Conservation (phyloP, 2,113 vertebrate species). For the Synodontis membranacea region DNA sequence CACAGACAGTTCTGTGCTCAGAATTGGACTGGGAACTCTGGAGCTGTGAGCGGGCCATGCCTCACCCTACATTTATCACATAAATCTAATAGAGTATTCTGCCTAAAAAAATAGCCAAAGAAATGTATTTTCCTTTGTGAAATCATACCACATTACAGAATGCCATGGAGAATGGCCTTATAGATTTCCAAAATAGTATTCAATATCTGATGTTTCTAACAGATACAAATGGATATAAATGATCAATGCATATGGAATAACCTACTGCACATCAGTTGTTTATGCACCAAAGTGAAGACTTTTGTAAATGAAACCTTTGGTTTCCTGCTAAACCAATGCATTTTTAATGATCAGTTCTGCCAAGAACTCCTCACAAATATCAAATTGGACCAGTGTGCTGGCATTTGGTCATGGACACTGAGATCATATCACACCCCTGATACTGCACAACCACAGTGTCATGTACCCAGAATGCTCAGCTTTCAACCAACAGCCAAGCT, state of each 20-base stretch:
- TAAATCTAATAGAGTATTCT: not conserved
- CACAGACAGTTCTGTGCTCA: not conserved
- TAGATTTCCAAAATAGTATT: not conserved
- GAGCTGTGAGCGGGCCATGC: not conserved
- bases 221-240: not conserved
- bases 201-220: not conserved
- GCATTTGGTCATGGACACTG: conserved; percentile 37
- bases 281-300: not conserved
- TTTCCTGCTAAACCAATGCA: conserved; percentile 24
- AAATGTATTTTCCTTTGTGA: not conserved
- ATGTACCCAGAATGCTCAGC: not conserved
- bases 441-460: not conserved
- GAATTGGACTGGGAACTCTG: not conserved
- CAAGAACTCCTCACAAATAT: conserved; percentile 46
- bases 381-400: conserved; percentile 37
- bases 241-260: not conserved
- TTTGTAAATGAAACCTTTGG: not conserved
- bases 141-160: not conserved
- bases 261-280: not conserved
- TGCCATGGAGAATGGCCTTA: not conserved
- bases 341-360: conserved; percentile 29
- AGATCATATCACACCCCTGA: conserved; percentile 46
- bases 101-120: not conserved
- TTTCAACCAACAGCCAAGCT: conserved; percentile 24
- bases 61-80: not conserved